Percentiles rank a stretch among this genome's conserved stretches.
Conservation (phyloP, 2,113 vertebrate species). For the Brienomyrus longianalis region DNA sequence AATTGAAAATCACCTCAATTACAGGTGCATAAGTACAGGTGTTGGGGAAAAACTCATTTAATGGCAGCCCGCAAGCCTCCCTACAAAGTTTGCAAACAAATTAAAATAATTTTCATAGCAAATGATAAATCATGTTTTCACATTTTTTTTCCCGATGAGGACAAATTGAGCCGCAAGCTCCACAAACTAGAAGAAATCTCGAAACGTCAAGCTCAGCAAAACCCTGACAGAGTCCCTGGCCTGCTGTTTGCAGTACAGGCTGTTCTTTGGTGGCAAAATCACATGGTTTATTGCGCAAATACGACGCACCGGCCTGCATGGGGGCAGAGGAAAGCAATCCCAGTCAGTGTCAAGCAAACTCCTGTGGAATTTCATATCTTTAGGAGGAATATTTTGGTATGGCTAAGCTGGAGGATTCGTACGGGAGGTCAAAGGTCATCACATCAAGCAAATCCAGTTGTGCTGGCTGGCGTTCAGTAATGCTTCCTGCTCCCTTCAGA, state of each 20-base stretch:
- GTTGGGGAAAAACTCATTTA: neutral
- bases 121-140: neutral
- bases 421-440: constrained; percentile 12
- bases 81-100: neutral
- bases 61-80: neutral
- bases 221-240: neutral
- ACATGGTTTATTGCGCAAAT: neutral
- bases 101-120: neutral
- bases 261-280: constrained; percentile 8
- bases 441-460: neutral
- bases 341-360: constrained; percentile 15
- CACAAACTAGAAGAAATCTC: neutral
- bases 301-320: neutral
- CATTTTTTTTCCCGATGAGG: neutral
- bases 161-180: neutral
- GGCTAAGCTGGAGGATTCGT: neutral
- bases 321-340: neutral
- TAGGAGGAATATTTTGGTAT: constrained; percentile 21
- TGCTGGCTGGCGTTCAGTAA: neutral
- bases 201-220: neutral
- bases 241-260: neutral
- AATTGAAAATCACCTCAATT: neutral
- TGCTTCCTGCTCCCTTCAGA: neutral
- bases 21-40: neutral
- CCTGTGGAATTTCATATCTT: constrained; percentile 24